Percentiles rank a stretch among this genome's conserved stretches.
These are phyloP conservation scores for Oegoconia quadripuncta DNA, from an alignment of 2,888 invertebrate genomes.

Conservation along the genomic window DNA sequence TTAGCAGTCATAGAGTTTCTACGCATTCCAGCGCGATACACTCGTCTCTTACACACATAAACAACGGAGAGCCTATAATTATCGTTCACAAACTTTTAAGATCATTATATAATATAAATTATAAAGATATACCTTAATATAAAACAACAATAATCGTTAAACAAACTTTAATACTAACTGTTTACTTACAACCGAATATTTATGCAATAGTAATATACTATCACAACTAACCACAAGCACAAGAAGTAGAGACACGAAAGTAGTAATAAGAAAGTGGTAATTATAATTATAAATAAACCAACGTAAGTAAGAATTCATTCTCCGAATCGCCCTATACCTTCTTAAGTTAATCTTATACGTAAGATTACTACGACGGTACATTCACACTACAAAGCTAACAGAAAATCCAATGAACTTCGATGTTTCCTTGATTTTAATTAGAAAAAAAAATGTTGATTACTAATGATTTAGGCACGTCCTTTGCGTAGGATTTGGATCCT, in stretches of 20 bases:
- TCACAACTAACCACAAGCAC: slow-evolving; percentile 32
- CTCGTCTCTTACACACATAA: too few relatives aligned
- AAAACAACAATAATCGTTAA: slow-evolving; percentile 48
- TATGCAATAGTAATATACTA: slow-evolving; percentile 46
- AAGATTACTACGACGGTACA: slow-evolving; percentile 71
- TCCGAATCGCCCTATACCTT: slow-evolving; percentile 49
- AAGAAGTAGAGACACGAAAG: slow-evolving; percentile 14
- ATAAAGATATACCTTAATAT: slow-evolving; percentile 44
- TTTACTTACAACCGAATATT: slow-evolving; percentile 38
- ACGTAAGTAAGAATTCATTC: slow-evolving; percentile 21
- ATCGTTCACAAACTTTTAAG: slow-evolving; percentile 31
- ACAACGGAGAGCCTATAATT: too few relatives aligned
- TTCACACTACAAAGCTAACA: slow-evolving; percentile 37
- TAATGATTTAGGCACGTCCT: too few relatives aligned
- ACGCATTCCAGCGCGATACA: too few relatives aligned
- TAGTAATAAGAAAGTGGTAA: slow-evolving; percentile 24
- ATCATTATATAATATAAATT: slow-evolving; percentile 38
- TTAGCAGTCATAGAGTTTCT: too few relatives aligned
- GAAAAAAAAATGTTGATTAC: too few relatives aligned
- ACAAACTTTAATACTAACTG: slow-evolving; percentile 46
- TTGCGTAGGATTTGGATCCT: too few relatives aligned
- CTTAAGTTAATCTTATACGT: slow-evolving; percentile 62
- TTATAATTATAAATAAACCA: not conserved
- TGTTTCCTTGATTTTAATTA: too few relatives aligned
- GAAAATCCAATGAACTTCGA: slow-evolving; percentile 24